These are phyloP conservation scores for Threskiornis aethiopicus DNA, from an alignment of 2,797 vertebrate species.

Conservation along the genomic window DNA sequence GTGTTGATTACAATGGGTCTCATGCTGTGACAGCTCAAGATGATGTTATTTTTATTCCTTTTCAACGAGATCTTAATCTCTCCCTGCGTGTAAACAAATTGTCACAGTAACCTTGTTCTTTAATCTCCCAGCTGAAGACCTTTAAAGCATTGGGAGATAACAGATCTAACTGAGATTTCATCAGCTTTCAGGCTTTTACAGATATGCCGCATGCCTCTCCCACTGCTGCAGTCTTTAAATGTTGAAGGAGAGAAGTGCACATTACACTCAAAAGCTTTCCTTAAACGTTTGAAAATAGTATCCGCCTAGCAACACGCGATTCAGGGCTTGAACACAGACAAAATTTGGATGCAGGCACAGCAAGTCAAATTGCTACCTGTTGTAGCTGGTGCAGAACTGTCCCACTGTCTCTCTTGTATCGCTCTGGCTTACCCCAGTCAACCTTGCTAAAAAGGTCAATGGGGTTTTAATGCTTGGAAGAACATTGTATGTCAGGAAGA, in stretches of 20 bases:
- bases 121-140: constrained; percentile 83
- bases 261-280: constrained; percentile 57
- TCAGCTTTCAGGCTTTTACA: constrained; percentile 77
- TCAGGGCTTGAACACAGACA: not conserved
- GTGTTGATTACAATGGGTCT: constrained; percentile 96
- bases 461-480: not conserved
- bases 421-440: not conserved
- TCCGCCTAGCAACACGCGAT: constrained; percentile 9
- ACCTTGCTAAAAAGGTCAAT: not conserved
- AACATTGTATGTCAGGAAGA: not conserved
- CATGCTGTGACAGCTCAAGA: constrained; percentile 92
- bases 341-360: constrained; percentile 16
- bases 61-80: constrained; percentile 89
- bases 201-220: constrained; percentile 69
- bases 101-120: constrained; percentile 85
- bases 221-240: constrained; percentile 66
- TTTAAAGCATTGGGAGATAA: constrained; percentile 85
- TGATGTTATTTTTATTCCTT: constrained; percentile 86
- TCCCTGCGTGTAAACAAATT: constrained; percentile 87
- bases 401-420: not conserved
- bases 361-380: constrained; percentile 28
- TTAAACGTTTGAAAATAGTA: constrained; percentile 63
- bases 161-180: constrained; percentile 84
- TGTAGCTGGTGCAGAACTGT: not conserved
- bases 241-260: constrained; percentile 69